Percentiles rank a stretch among this genome's conserved stretches.
Conservation (phyloP, 2,797 vertebrate genomes). For the Cephalopachus bancanus region DNA sequence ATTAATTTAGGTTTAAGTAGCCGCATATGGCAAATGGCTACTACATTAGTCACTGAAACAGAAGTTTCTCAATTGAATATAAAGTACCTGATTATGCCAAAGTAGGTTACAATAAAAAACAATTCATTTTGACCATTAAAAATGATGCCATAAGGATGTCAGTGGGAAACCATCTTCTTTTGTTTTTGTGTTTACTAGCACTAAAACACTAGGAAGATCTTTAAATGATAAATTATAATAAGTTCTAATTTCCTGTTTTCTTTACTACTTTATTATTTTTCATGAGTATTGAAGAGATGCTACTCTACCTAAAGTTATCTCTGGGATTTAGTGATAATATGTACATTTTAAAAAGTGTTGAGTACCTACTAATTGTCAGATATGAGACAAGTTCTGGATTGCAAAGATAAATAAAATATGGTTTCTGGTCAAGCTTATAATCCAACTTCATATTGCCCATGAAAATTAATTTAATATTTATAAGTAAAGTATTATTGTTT, state of each 20-base stretch:
- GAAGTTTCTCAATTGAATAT: background rate
- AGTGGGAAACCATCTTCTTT: background rate
- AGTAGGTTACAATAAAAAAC: background rate
- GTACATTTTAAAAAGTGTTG: slow-evolving; percentile 49
- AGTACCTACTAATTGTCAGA: background rate
- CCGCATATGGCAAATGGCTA: background rate
- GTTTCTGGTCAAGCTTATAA: background rate
- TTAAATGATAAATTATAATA: slow-evolving; percentile 13
- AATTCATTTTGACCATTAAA: background rate
- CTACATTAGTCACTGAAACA: background rate
- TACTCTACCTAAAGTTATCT: background rate
- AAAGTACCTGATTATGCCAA: background rate
- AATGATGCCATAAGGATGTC: background rate
- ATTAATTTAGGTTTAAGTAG: slow-evolving; percentile 36
- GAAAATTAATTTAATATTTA: slow-evolving; percentile 17
- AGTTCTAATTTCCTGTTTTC: background rate
- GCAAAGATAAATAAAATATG: slow-evolving; percentile 41
- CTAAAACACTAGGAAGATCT: background rate
- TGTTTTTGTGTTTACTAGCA: background rate
- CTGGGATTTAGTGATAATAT: background rate
- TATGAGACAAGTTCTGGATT: background rate
- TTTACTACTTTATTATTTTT: background rate
- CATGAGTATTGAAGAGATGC: background rate
- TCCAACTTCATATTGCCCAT: background rate
- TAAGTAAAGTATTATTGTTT: slow-evolving; percentile 17